phyloP scores from a whole-genome alignment of 2,113 vertebrate species.

The Bettongia penicillata region DNA sequence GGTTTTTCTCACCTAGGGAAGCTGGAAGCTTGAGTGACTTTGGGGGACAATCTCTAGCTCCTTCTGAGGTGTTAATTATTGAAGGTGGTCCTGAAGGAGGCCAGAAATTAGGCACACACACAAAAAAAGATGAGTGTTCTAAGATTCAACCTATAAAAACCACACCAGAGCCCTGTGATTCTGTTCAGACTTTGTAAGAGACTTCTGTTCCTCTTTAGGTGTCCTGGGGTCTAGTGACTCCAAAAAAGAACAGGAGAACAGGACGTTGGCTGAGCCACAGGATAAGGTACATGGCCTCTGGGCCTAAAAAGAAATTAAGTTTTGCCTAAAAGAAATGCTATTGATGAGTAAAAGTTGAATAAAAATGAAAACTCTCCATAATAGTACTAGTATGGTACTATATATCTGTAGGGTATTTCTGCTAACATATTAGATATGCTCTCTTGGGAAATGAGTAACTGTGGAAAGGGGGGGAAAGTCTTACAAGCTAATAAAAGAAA shows the following conservation, averaged over 20 bases:
- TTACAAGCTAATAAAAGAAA: slow-evolving; percentile 27
- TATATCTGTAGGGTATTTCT: slow-evolving; percentile 28
- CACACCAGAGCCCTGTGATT: neutral
- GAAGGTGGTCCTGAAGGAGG: slow-evolving; percentile 25
- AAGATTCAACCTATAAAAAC: slow-evolving; percentile 13
- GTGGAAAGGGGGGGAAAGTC: slow-evolving; percentile 27
- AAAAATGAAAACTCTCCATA: slow-evolving; percentile 4
- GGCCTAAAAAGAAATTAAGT: neutral
- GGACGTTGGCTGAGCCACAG: slow-evolving; percentile 8
- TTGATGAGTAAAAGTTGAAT: slow-evolving; percentile 36
- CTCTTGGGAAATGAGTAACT: neutral
- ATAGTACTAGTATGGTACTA: neutral
- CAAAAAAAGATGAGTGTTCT: slow-evolving; percentile 40
- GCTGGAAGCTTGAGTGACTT: slow-evolving; percentile 62
- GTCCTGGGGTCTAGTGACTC: neutral
- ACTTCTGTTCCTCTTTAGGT: neutral
- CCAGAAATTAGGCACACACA: slow-evolving; percentile 25
- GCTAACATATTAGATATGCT: slow-evolving; percentile 15
- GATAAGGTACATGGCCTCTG: slow-evolving; percentile 2
- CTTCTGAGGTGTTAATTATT: slow-evolving; percentile 61
- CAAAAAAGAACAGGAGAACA: neutral
- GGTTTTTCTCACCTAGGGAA: slow-evolving; percentile 72
- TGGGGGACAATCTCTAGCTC: slow-evolving; percentile 53
- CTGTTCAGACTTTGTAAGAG: neutral
- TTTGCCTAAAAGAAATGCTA: slow-evolving; percentile 40